A percentile compares a stretch with the other conserved stretches of the same genome.
These are phyloP conservation scores for Dusona sp. DNA, from an alignment of 2,888 invertebrate species.

Conservation along the genomic window DNA sequence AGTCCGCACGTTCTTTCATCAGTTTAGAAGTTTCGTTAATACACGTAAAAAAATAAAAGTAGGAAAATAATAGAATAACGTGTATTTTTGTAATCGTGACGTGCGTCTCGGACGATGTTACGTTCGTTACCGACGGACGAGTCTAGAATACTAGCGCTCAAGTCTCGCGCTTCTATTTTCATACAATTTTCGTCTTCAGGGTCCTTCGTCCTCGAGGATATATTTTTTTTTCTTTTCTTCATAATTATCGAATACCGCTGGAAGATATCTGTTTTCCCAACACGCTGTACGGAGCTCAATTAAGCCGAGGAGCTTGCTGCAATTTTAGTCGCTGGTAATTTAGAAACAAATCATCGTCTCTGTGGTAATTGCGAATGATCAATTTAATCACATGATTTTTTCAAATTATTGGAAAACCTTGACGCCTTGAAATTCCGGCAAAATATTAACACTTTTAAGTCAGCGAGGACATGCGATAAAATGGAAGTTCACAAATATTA, in stretches of 20 bases:
- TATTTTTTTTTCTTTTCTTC: constrained; percentile 30
- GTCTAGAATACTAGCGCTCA: constrained; percentile 32
- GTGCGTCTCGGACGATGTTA: background rate
- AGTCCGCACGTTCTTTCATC: background rate
- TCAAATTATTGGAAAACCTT: background rate
- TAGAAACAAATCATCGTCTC: background rate
- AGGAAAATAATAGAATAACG: background rate
- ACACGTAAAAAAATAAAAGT: background rate
- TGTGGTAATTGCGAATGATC: background rate
- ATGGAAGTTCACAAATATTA: background rate
- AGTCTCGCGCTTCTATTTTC: constrained; percentile 32
- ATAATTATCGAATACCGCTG: constrained; percentile 16
- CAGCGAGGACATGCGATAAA: background rate
- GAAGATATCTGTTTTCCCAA: background rate
- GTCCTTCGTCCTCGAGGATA: constrained; percentile 50
- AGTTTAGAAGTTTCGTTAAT: background rate
- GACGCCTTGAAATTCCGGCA: background rate
- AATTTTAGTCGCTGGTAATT: background rate
- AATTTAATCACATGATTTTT: background rate
- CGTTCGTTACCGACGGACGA: constrained; percentile 31
- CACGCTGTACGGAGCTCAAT: background rate
- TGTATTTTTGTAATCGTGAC: constrained; percentile 5
- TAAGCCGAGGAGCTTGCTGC: background rate
- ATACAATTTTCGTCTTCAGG: constrained; percentile 43
- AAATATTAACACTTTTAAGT: background rate